These are phyloP conservation scores for Trematomus loennbergii DNA, from an alignment of 2,113 vertebrate genomes.

Conservation along the genomic window DNA sequence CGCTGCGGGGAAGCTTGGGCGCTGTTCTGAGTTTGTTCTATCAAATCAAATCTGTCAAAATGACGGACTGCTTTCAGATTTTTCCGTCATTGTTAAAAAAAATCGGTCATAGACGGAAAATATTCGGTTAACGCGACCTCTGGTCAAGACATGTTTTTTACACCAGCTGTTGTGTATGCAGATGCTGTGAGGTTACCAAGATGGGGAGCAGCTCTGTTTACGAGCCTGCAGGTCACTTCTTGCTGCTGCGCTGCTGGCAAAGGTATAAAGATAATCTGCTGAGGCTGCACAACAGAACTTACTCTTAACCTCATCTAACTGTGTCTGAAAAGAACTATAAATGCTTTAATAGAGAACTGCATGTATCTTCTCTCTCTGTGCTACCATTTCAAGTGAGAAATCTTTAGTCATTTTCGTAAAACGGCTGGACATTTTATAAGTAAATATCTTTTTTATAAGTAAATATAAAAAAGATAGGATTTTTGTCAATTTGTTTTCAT, in stretches of 20 bases:
- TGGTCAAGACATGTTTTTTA: neutral
- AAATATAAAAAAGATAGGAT: too few species aligned
- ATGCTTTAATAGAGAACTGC: neutral
- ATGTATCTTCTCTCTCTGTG: neutral
- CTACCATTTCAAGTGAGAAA: neutral
- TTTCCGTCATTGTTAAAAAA: too few species aligned
- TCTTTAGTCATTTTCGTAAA: neutral
- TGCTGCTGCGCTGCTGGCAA: slow-evolving; percentile 31
- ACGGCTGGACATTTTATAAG: too few species aligned
- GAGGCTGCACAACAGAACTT: slow-evolving; percentile 11
- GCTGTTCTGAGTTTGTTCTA: too few species aligned
- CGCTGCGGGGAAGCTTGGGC: too few species aligned
- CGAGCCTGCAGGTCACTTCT: slow-evolving; percentile 38
- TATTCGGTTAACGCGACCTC: too few species aligned
- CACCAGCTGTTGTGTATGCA: slow-evolving; percentile 28
- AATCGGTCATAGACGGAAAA: too few species aligned
- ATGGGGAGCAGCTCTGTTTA: slow-evolving; percentile 40
- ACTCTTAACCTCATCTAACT: neutral
- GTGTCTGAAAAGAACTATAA: neutral
- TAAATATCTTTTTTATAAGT: too few species aligned
- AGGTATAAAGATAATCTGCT: slow-evolving; percentile 35
- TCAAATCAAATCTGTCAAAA: too few species aligned
- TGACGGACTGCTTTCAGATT: too few species aligned
- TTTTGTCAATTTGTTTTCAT: too few species aligned
- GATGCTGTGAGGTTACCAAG: slow-evolving; percentile 24